These are phyloP conservation scores for Phanerotoma sp. DNA, from an alignment of 2,888 invertebrate species.

Conservation along the genomic window DNA sequence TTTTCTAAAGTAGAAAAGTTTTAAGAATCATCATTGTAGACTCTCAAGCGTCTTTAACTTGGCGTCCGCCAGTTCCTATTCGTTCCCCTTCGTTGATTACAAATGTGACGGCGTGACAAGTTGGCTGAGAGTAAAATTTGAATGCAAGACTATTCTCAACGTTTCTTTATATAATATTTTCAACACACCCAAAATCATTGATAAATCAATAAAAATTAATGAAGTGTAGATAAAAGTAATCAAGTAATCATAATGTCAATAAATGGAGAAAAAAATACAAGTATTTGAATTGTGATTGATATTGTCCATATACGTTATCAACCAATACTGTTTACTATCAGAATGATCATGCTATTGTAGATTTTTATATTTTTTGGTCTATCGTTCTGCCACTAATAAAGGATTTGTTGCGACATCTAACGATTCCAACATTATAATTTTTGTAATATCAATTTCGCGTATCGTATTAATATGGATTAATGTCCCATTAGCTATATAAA, in stretches of 20 bases:
- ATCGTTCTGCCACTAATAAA: too few species aligned
- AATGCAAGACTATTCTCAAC: constrained; percentile 6
- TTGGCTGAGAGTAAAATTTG: constrained; percentile 5
- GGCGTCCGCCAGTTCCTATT: constrained; percentile 6
- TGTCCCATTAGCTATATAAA: too few species aligned
- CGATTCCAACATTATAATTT: too few species aligned
- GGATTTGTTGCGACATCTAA: too few species aligned
- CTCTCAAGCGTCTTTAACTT: constrained; percentile 5
- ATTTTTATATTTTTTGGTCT: too few species aligned
- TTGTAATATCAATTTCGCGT: too few species aligned
- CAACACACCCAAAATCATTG: constrained; percentile 1
- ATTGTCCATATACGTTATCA: too few species aligned
- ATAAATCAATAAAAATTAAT: neutral
- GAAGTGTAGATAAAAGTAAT: neutral
- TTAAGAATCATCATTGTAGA: constrained; percentile 5
- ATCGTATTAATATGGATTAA: too few species aligned
- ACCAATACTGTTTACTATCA: too few species aligned
- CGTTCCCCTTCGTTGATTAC: constrained; percentile 15
- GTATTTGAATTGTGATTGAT: too few species aligned
- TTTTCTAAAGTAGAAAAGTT: constrained; percentile 17
- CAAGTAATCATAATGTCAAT: neutral
- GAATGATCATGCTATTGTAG: too few species aligned
- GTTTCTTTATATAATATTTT: neutral
- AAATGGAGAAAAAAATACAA: too few species aligned
- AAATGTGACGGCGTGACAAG: constrained; percentile 15